Percentiles rank a stretch among this genome's conserved stretches.
phyloP scores from a whole-genome alignment of 2,888 invertebrate genomes.

The Limenitis camilla region DNA sequence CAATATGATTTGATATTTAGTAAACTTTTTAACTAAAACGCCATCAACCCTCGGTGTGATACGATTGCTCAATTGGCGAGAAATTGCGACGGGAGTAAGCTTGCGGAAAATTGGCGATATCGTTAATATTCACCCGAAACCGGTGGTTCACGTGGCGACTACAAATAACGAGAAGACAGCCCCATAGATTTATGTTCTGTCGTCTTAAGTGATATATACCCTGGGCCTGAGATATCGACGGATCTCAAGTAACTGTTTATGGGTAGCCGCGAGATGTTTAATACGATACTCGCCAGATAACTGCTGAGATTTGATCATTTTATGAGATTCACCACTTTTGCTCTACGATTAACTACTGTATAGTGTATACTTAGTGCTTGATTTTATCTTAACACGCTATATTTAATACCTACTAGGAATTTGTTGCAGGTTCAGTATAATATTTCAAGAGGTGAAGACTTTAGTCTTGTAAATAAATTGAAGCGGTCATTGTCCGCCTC shows the following conservation, averaged over 20 bases:
- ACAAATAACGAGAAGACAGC: constrained; percentile 69
- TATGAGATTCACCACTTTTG: not conserved
- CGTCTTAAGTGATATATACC: constrained; percentile 69
- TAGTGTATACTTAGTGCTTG: too few species aligned
- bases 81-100: constrained; percentile 72
- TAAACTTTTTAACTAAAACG: constrained; percentile 28
- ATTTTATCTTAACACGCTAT: too few species aligned
- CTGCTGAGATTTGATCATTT: constrained; percentile 4
- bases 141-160: constrained; percentile 69
- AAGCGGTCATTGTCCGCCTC: too few species aligned
- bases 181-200: constrained; percentile 69
- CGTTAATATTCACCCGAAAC: constrained; percentile 75
- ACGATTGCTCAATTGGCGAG: constrained; percentile 73
- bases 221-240: constrained; percentile 49
- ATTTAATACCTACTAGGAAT: too few species aligned
- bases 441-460: too few species aligned
- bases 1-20: constrained; percentile 13
- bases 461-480: too few species aligned
- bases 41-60: constrained; percentile 47
- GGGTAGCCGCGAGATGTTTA: constrained; percentile 31
- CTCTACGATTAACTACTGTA: too few species aligned
- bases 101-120: constrained; percentile 74
- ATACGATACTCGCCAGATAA: constrained; percentile 29
- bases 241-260: constrained; percentile 54
- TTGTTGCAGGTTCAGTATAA: too few species aligned